These are phyloP conservation scores for Aphaenogaster rudis DNA, from an alignment of 1,140 invertebrate genomes.

Conservation along the genomic window DNA sequence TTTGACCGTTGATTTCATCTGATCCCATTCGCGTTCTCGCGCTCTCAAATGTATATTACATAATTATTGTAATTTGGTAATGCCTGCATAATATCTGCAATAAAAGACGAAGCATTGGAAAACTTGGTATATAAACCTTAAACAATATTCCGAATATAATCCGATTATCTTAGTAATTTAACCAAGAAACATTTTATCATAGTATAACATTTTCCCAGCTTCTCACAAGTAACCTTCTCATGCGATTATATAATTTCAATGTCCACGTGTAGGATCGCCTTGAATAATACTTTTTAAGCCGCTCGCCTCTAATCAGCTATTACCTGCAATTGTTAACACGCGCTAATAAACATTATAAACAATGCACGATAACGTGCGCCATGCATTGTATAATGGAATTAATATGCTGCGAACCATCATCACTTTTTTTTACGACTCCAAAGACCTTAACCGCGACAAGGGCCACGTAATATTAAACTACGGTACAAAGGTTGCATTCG, in stretches of 20 bases:
- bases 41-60: neutral
- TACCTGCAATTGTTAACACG: conserved; percentile 3
- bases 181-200: neutral
- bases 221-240: conserved; percentile 13
- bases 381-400: conserved; percentile 32
- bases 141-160: neutral
- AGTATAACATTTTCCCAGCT: neutral
- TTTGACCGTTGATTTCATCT: neutral
- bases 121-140: neutral
- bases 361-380: neutral
- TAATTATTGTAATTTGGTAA: neutral
- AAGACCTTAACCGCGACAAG: conserved; percentile 73
- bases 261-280: conserved; percentile 11
- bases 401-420: conserved; percentile 57
- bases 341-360: conserved; percentile 23
- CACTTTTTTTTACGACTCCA: conserved; percentile 71
- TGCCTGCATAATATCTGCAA: neutral
- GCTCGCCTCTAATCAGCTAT: neutral
- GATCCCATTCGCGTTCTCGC: neutral
- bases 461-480: conserved; percentile 60
- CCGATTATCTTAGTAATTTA: neutral
- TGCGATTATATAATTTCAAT: conserved; percentile 48
- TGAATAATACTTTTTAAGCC: conserved; percentile 12
- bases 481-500: conserved; percentile 66
- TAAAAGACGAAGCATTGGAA: neutral